Evolutionary conservation across 2,888 invertebrate genomes (phyloP), one percentile per base, ranked within the genome.

Genomic region (Parascotia fuliginaria): DNA sequence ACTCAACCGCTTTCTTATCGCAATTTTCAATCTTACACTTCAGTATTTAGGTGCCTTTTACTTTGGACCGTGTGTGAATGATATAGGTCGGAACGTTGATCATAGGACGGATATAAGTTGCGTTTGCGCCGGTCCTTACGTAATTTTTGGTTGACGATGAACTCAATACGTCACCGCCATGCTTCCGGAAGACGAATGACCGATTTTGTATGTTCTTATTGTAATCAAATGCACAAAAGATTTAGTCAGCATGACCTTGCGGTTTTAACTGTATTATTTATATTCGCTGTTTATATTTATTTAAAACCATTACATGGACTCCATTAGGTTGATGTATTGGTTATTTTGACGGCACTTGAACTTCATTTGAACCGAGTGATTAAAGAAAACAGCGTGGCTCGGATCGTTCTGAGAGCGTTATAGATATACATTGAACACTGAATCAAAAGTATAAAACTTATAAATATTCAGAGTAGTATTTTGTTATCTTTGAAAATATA

Each of bases 61-160:
- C 70, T 65, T 55, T 73, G 68, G 63, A 60, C 54, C 12, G 52
- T 57, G 59, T 60, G 55, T 54, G 66, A n/a, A n/a, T n/a, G 54
- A 77, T 73, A 74, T 83, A 75, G 69, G 77, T 67, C 78, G 69
- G 53, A 64, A 60, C 58, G 60, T 54, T 57, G 62, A 62, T 57
- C 59, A 54, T 56, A 69, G 68, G 81, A 85, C 85, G 79, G 79
- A 87, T 88, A 85, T 88, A 87, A 84, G 87, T 77, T 75, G 83
- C 85, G 88, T 88, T 88, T 88, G 82, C 81, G 81, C 76, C 74
- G 81, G 74, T 79, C 79, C 83, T 92, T 91, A 88, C 89, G 89
- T 87, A 90, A 91, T 79, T 80, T 81, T 81, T 67, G 75, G 87
- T 83, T 82, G 85, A 85, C 85, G 88, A 80, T 84, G 89, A 86